Percentiles rank a stretch among this genome's conserved stretches.
These are phyloP conservation scores for Synanthedon formicaeformis DNA, from an alignment of 2,888 invertebrate genomes.

Conservation along the genomic window DNA sequence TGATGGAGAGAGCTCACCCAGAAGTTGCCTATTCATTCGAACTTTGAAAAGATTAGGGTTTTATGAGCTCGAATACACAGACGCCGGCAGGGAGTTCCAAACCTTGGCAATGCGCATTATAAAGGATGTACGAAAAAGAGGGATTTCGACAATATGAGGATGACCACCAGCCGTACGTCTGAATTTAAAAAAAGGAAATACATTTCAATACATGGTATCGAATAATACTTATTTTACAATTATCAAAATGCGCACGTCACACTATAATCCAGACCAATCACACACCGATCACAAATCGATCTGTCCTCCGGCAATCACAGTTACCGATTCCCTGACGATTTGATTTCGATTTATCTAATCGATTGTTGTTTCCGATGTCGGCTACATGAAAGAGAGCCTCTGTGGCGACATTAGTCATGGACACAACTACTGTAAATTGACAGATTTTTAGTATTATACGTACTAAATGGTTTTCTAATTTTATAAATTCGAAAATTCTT, in stretches of 20 bases:
- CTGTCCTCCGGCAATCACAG: slow-evolving; percentile 32
- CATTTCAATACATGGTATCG: neutral
- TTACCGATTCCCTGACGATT: slow-evolving; percentile 38
- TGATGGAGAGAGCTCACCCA: too few relatives aligned
- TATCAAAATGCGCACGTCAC: neutral
- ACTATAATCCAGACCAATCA: slow-evolving; percentile 17
- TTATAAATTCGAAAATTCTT: too few relatives aligned
- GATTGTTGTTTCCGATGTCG: slow-evolving; percentile 37
- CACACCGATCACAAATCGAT: slow-evolving; percentile 48
- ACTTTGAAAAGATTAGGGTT: too few relatives aligned
- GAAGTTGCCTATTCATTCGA: too few relatives aligned
- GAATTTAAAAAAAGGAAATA: neutral
- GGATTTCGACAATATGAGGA: too few relatives aligned
- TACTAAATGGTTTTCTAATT: too few relatives aligned
- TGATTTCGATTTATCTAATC: slow-evolving; percentile 42
- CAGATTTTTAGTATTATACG: neutral
- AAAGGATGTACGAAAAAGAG: too few relatives aligned
- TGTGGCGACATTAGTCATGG: slow-evolving; percentile 43
- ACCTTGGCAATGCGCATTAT: too few relatives aligned
- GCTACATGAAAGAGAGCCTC: slow-evolving; percentile 31
- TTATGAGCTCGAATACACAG: too few relatives aligned
- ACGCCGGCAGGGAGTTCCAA: too few relatives aligned
- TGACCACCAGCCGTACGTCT: too few relatives aligned
- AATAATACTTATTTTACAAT: neutral
- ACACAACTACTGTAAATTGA: slow-evolving; percentile 24